Base-by-base conservation (phyloP, 2,113 vertebrate species). In the Amphiprion percula region DNA sequence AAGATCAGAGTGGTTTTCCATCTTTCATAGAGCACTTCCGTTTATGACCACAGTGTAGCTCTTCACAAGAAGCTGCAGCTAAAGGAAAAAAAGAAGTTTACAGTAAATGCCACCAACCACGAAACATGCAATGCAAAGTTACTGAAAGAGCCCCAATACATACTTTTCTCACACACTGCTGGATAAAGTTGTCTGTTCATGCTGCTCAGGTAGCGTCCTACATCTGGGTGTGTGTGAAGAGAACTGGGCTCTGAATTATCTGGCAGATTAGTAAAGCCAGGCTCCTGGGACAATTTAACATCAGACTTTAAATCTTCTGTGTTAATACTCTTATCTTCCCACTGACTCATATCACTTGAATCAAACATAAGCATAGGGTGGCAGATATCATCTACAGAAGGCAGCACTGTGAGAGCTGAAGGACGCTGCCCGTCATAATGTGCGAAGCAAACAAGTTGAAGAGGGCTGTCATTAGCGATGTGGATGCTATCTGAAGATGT, bases 361-460 rank as follows among this genome's bases (percentile, higher is more conserved):
- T 79, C 70, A 59, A 76, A 77, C 46, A 68, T 14, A 46, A 49
- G 26, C 41, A 62, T 26, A 70, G 19, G 49, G 19, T 70, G 58
- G 37, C 81, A 77, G 50, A 79, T 72, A 37, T 73, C 74, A 28
- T 86, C 77, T 23, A 82, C 73, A 68, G 78, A 80, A 4, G 50
- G 73, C 47, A 84, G 78, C 1, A 74, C 24, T 39, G 62, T 80
- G 47, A 71, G 58, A 33, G 58, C 24, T 39, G 66, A 71, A 30
- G 46, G 44, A 52, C 30, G 16, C 41, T 37, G 62, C 37, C 8
- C n/a, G 6, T 5, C 19, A 23, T 44, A 33, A 63, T 5, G 23
- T 41, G 19, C 53, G 46, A 73, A 76, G 69, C 65, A 82, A 87
- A 90, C 11, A 44, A 80, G 72, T 28, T 83, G 74, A 66, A 84